Evolutionary conservation across 2,888 invertebrate species (phyloP), one percentile per base, ranked within the genome.

Genomic region (Troides aeacus): DNA sequence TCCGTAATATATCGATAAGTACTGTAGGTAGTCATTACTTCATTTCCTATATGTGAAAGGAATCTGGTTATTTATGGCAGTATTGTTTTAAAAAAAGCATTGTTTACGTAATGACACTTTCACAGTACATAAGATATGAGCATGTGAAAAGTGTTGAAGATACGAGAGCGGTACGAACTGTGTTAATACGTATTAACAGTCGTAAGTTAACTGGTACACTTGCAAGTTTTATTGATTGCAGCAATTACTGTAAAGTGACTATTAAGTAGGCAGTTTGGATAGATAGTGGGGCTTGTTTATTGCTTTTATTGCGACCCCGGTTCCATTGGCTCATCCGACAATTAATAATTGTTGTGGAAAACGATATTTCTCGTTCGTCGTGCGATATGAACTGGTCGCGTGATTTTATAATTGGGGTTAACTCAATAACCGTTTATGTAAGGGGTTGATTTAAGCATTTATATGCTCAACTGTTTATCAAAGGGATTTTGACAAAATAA

Each of bases 351-450:
- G 79, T 80, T 81, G 79, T 79, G 82, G 84, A 82, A 81, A 84
- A 78, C 84, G 82, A 86, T 87, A 88, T 86, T 86, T 88, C 82
- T 81, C 83, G 85, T 84, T 84, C 84, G 84, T 77, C 80, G 81
- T 80, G 81, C 83, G 82, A 84, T 87, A 77, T 75, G 81, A 83
- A 86, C 85, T 84, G 85, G 84, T 78, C 80, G 81, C 81, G 82
- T 83, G 83, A 85, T 87, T 86, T 81, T 79, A 80, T 87, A 71
- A 67, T 64, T 83, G 86, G 88, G 87, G 87, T 88, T 84, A 86
- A 86, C 84, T 84, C 84, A 86, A 86, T 88, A 86, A 85, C 80
- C 81, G 79, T 79, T 79, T 79, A 80, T 78, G 70, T 75, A 76
- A 77, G 79, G 84, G 82, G 84, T 79, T 79, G 80, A 83, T 85